Evolutionary conservation across 2,113 vertebrate species (phyloP).

Genomic region (Rutilus rutilus): DNA sequence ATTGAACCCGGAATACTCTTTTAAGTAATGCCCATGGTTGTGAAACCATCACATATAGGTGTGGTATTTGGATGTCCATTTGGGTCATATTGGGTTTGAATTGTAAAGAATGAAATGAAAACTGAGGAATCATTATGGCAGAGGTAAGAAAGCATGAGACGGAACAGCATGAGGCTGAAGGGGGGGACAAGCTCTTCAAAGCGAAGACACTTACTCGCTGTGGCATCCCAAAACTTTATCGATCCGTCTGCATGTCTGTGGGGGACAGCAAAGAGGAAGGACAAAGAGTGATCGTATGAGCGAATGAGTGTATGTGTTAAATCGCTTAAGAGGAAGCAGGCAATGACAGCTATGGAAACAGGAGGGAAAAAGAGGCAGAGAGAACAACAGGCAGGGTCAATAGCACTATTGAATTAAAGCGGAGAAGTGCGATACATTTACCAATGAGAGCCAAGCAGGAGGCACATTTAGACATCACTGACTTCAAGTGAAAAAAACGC

Average conservation of each 20-base stretch:
- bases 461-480: slow-evolving; percentile 41
- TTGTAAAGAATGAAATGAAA: neutral
- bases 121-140: neutral
- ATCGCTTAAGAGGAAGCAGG: slow-evolving; percentile 5
- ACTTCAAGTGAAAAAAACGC: slow-evolving; percentile 47
- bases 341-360: slow-evolving; percentile 1
- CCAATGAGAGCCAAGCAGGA: slow-evolving; percentile 42
- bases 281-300: slow-evolving; percentile 40
- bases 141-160: neutral
- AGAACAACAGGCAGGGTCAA: slow-evolving; percentile 45
- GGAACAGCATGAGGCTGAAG: slow-evolving; percentile 27
- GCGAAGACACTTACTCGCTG: slow-evolving; percentile 82
- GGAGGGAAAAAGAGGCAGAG: slow-evolving; percentile 15
- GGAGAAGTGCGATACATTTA: slow-evolving; percentile 47
- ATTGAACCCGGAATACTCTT: neutral
- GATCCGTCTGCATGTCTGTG: slow-evolving; percentile 94
- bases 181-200: slow-evolving; percentile 26
- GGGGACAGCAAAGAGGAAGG: slow-evolving; percentile 46
- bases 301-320: slow-evolving; percentile 12
- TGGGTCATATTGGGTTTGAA: neutral
- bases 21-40: neutral
- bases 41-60: neutral
- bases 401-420: slow-evolving; percentile 49
- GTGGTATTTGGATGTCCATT: neutral
- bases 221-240: slow-evolving; percentile 91